These are phyloP conservation scores for Cryptoblepharus egeriae DNA, from an alignment of 2,797 vertebrate genomes.

Conservation along the genomic window DNA sequence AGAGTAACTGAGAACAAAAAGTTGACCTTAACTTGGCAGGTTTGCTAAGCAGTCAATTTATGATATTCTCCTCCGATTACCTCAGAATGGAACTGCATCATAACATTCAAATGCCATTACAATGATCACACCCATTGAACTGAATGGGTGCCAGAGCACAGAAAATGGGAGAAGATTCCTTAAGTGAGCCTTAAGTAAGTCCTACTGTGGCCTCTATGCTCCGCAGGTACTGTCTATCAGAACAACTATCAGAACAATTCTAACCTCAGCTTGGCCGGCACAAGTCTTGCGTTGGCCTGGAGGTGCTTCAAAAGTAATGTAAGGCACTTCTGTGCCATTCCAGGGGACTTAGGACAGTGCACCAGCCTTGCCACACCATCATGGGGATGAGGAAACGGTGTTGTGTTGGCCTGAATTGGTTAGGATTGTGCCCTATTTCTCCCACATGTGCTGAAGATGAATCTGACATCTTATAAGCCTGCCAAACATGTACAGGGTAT, in stretches of 20 bases:
- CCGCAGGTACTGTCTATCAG: too few relatives aligned
- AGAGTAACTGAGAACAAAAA: not conserved
- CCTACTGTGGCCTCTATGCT: too few relatives aligned
- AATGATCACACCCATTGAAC: not conserved
- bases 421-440: too few relatives aligned
- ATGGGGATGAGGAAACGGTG: too few relatives aligned
- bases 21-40: not conserved
- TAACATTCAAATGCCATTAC: not conserved
- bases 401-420: too few relatives aligned
- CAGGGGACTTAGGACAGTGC: too few relatives aligned
- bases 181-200: not conserved
- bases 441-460: not conserved
- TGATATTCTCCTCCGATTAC: conserved; percentile 5
- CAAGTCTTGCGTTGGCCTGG: too few relatives aligned
- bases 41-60: not conserved
- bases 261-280: too few relatives aligned
- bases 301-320: too few relatives aligned
- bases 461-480: not conserved
- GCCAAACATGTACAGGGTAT: not conserved
- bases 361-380: too few relatives aligned
- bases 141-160: not conserved
- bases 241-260: too few relatives aligned
- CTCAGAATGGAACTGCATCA: not conserved
- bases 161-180: not conserved
- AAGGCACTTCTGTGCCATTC: too few relatives aligned